phyloP scores from a whole-genome alignment of 2,888 invertebrate species.

The Tipula lateralis region DNA sequence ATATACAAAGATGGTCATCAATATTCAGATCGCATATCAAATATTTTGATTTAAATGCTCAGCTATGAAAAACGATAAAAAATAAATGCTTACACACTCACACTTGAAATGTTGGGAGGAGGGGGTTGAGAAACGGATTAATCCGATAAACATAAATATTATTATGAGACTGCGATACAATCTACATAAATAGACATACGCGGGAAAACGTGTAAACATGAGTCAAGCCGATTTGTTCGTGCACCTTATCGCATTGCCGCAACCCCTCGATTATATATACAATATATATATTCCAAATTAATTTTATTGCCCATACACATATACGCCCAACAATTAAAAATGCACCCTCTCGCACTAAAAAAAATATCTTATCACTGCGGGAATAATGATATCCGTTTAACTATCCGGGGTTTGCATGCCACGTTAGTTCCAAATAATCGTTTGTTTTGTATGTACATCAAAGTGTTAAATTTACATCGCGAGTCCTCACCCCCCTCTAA shows the following conservation, averaged over 20 bases:
- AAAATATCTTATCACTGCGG: neutral
- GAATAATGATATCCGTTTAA: neutral
- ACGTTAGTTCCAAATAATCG: constrained; percentile 12
- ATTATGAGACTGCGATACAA: neutral
- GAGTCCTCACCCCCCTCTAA: neutral
- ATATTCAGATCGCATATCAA: constrained; percentile 34
- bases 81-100: constrained; percentile 29
- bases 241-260: neutral
- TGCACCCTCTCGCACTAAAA: neutral
- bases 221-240: neutral
- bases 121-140: neutral
- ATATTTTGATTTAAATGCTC: constrained; percentile 33
- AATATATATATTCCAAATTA: too few species aligned
- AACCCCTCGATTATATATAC: neutral
- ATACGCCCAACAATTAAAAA: constrained; percentile 1
- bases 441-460: neutral
- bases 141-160: constrained; percentile 1
- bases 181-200: neutral
- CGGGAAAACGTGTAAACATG: constrained; percentile 9
- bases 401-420: neutral
- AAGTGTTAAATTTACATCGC: neutral
- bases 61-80: constrained; percentile 32
- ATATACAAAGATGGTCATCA: constrained; percentile 28
- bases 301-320: neutral
- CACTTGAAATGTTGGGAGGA: neutral